Evolutionary conservation across 2,888 invertebrate species (phyloP), one percentile per base, ranked within the genome.

Genomic region (Doris montereyensis): DNA sequence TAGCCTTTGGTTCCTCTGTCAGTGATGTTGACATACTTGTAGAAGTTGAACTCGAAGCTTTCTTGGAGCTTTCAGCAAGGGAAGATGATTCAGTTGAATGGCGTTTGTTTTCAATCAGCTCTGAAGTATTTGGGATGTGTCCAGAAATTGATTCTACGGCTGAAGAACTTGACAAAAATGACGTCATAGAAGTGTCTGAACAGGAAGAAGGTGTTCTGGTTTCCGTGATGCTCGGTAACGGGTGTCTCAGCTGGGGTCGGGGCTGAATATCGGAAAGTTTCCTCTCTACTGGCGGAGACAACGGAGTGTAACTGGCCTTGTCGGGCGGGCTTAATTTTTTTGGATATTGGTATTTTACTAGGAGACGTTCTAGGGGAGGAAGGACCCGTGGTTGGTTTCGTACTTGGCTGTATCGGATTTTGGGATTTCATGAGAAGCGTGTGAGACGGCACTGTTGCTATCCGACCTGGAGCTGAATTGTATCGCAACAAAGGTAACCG

Each of bases 381-480:
- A 28, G 71, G 32, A 2, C 73, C 35, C 75, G 68, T 75, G 5
- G 71, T 24, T 3, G 62, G 70, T 35, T 74, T 41, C 8, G 77
- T 41, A n/a, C 60, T 17, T 8, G 41, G 2, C 10, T 80, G 78
- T n/a, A n/a, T n/a, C n/a, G n/a, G n/a, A 17, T 71, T 72, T 41
- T 41, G 52, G 5, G 81, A 28, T 62, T 81, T 86, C 21, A 76
- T 81, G 41, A 75, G 76, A 62, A 83, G 68, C 28, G 82, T 81
- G 60, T 87, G 87, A 24, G 86, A 84, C 2, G 88, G 88, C 4
- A 88, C 86, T 0, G 88, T 87, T 4, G 87, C 88, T 58, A 89
- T 89, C 52, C 87, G 81, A 0, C 86, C 87, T 0, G 89, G 88
- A 30, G 89, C 87, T 0, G 89, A 88, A 77, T 87, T 87, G 78